Base-by-base conservation (phyloP, 2,113 vertebrate species). In the Menura novaehollandiae region DNA sequence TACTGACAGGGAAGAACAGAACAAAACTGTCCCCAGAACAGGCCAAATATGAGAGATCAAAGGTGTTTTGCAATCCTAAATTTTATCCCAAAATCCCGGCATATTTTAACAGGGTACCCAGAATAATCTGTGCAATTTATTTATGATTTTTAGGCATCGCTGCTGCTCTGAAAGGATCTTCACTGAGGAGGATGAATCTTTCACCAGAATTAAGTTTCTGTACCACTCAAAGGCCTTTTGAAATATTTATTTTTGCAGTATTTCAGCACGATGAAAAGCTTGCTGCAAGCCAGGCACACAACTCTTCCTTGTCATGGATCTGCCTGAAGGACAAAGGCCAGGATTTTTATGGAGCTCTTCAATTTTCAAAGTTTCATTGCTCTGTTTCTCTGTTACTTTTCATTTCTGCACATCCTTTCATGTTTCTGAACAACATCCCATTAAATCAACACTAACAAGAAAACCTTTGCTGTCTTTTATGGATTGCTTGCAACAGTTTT, bases 1-100 rank as follows among this genome's bases (percentile, higher is more conserved):
- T 14, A 32, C 30, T 0, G 10, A 6, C 32, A 35, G 7, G 77
- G 53, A 44, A 35, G 28, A 46, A 52, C 0, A 2, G 43, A 30
- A 24, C 28, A 19, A 21, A 44, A 26, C 58, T 13, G 4, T 30
- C 37, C 21, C 78, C 44, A 22, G 35, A 63, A 27, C 23, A 39
- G 33, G 59, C 41, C 75, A 39, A 15, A 74, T 4, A 6, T 11
- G 18, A 10, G 21, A 68, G 32, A 74, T 46, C 12, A 22, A 63
- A 10, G 14, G n/a, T 9, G 66, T 33, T 53, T 20, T 66, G 15
- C 47, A 35, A 13, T 52, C 33, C 28, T 41, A 15, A 39, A 13
- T 41, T 59, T 41, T 23, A 60, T 47, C 75, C 74, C 20, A 19
- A 56, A 37, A 75, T 18, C 41, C 62, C 23, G 26, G 35, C 8